Conservation (phyloP, 2,888 invertebrate species). For the Dioctria linearis region DNA sequence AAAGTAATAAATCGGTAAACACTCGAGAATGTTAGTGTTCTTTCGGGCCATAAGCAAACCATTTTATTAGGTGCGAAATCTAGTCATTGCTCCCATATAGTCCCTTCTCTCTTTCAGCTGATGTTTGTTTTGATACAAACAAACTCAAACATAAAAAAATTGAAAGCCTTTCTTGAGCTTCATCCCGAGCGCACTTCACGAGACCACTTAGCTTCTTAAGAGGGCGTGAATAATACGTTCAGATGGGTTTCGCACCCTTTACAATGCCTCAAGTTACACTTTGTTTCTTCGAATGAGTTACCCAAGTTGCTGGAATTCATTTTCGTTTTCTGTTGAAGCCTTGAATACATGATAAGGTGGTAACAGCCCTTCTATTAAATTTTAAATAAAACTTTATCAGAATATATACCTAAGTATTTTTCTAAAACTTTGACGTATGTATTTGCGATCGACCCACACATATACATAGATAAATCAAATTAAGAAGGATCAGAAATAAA, state of each 20-base stretch:
- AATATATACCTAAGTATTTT: background rate
- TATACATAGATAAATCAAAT: no score
- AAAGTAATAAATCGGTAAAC: background rate
- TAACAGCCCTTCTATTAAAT: background rate
- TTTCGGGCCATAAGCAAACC: background rate
- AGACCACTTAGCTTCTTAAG: slow-evolving; percentile 55
- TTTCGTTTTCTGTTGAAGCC: slow-evolving; percentile 11
- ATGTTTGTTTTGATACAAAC: slow-evolving; percentile 56
- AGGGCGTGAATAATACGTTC: slow-evolving; percentile 54
- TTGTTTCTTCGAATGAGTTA: slow-evolving; percentile 43
- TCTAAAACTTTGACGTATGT: background rate
- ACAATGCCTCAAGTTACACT: slow-evolving; percentile 48
- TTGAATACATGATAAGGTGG: background rate
- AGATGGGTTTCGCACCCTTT: slow-evolving; percentile 57
- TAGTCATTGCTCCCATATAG: background rate
- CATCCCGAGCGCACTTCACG: slow-evolving; percentile 52
- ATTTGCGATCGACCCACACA: background rate
- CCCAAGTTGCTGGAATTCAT: background rate
- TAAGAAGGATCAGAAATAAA: background rate
- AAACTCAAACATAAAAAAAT: slow-evolving; percentile 55
- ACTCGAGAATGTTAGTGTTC: background rate
- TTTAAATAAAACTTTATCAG: background rate
- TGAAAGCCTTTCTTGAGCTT: slow-evolving; percentile 55
- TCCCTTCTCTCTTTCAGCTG: slow-evolving; percentile 15
- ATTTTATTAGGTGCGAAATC: background rate